These are phyloP conservation scores for Beaufortia kweichowensis DNA, from an alignment of 2,113 vertebrate genomes.

Conservation along the genomic window DNA sequence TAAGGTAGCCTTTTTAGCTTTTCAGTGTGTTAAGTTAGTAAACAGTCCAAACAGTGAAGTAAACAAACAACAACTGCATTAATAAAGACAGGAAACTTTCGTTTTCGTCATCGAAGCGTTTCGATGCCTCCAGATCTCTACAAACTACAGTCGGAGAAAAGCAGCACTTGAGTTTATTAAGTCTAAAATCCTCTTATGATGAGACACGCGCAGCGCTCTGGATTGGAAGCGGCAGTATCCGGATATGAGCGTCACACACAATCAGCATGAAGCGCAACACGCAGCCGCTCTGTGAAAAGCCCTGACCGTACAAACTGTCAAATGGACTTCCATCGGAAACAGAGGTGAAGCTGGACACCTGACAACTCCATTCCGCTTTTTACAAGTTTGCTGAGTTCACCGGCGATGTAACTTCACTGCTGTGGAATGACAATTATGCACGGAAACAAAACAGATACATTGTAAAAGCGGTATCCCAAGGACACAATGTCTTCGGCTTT, in stretches of 20 bases:
- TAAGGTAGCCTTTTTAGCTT: no score
- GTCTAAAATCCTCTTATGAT: constrained; percentile 31
- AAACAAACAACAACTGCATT: no score
- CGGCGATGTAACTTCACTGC: background rate
- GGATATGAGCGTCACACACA: constrained; percentile 19
- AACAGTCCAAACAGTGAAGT: no score
- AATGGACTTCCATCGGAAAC: background rate
- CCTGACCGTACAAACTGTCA: background rate
- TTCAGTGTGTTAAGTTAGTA: no score
- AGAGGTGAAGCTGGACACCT: background rate
- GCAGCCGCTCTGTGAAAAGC: background rate
- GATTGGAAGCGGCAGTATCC: constrained; percentile 32
- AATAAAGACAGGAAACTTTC: no score
- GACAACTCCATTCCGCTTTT: background rate
- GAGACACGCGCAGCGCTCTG: background rate
- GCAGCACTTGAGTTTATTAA: constrained; percentile 33
- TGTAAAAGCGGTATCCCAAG: constrained; percentile 1
- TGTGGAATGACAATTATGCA: background rate
- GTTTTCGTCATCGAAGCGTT: no score
- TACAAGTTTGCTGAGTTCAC: background rate
- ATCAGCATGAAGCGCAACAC: constrained; percentile 9
- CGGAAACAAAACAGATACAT: constrained; percentile 11
- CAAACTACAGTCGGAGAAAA: background rate
- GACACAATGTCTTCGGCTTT: constrained; percentile 20
- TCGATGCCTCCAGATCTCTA: background rate